Evolutionary conservation across 2,888 invertebrate species (phyloP).

Genomic region (Cryptocheilus praepositus): DNA sequence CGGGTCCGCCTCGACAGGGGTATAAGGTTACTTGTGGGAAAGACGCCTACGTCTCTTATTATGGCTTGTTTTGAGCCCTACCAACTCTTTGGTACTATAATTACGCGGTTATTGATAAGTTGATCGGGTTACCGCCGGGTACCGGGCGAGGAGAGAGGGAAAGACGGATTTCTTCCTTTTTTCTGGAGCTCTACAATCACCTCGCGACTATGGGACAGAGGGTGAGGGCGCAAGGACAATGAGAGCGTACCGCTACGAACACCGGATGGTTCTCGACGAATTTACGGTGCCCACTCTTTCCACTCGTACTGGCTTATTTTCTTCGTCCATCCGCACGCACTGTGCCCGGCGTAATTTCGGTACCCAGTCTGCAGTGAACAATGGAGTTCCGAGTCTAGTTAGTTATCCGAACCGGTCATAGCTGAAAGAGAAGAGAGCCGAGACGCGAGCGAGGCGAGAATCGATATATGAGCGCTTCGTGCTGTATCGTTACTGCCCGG

Average conservation of each 20-base stretch:
- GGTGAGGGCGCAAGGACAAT: constrained; percentile 2
- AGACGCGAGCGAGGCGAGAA: background rate
- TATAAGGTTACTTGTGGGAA: constrained; percentile 75
- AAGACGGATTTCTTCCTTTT: too few relatives aligned
- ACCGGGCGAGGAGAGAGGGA: too few relatives aligned
- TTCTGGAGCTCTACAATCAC: constrained; percentile 5
- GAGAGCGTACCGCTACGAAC: background rate
- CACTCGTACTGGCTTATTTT: too few relatives aligned
- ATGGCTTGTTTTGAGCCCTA: constrained; percentile 74
- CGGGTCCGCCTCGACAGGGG: constrained; percentile 67
- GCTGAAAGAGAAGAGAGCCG: background rate
- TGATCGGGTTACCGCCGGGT: constrained; percentile 70
- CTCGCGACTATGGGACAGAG: constrained; percentile 9
- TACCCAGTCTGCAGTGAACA: background rate
- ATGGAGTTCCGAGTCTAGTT: too few relatives aligned
- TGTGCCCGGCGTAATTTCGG: background rate
- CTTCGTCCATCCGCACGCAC: background rate
- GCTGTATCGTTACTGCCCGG: background rate
- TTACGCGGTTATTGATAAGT: constrained; percentile 75
- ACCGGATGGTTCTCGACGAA: constrained; percentile 9
- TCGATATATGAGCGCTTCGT: too few relatives aligned
- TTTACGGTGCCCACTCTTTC: too few relatives aligned
- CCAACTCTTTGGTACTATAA: constrained; percentile 74
- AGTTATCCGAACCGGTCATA: background rate
- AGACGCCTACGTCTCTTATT: constrained; percentile 74